A percentile compares a stretch with the other conserved stretches of the same genome.
Conservation (phyloP, 2,797 vertebrate genomes). For the Pseudochirops cupreus region DNA sequence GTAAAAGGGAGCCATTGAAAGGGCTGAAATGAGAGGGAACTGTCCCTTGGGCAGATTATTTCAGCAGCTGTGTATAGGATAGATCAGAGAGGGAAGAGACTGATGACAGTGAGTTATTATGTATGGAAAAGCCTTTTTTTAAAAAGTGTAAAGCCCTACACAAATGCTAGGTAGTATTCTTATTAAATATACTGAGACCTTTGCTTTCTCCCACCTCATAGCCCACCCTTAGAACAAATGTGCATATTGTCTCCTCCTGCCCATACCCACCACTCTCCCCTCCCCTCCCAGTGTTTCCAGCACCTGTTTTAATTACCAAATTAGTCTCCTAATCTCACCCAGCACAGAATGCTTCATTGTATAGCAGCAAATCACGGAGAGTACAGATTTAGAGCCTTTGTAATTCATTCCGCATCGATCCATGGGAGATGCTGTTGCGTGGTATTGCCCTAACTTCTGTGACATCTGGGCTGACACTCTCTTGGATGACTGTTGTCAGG, state of each 20-base stretch:
- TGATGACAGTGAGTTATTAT: neutral
- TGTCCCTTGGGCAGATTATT: neutral
- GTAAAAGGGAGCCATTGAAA: neutral
- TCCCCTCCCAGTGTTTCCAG: neutral
- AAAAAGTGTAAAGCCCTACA: neutral
- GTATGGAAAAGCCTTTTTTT: neutral
- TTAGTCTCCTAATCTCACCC: constrained; percentile 52
- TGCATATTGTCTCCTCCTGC: constrained; percentile 7
- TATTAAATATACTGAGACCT: constrained; percentile 56
- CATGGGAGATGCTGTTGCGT: constrained; percentile 8
- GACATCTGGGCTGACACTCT: neutral
- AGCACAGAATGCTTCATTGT: constrained; percentile 59
- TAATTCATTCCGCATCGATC: constrained; percentile 59
- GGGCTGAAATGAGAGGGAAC: neutral
- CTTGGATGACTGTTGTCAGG: neutral
- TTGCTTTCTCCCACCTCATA: neutral
- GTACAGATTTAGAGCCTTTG: constrained; percentile 51
- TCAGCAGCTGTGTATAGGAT: neutral
- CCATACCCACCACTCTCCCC: neutral
- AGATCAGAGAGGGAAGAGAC: neutral
- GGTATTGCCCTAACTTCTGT: neutral
- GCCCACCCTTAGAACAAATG: constrained; percentile 59
- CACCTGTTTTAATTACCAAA: constrained; percentile 60
- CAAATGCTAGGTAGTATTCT: constrained; percentile 27
- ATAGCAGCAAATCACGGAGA: constrained; percentile 53